Base-by-base conservation (phyloP, 92 coral and sea anemone genomes). In the Epizoanthus rinbou region DNA sequence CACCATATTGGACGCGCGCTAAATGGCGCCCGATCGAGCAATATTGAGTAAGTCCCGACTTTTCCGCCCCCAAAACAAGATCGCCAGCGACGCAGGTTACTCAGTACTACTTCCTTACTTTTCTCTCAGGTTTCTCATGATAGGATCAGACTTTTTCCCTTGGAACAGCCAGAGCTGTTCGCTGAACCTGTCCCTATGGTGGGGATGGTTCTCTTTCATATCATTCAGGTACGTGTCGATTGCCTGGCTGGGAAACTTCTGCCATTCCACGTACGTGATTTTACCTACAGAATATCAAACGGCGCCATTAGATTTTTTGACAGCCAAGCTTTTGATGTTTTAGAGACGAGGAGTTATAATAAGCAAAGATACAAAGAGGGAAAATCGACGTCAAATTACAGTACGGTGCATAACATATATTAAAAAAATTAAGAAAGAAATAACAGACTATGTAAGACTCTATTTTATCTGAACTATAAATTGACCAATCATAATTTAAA, bases 161-260 rank as follows among this genome's bases (percentile, higher is more conserved):
- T 94, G 99, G 37, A 91, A 88, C 69, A 96, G 89, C 99, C 99
- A 96, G 35, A 93, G 94, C 85, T 96, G 99, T 39, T 94, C 88
- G 65, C 99, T 96, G 76, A 75, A 96, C 13, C 99, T 89, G 75
- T 96, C 98, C 45, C 97, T 83, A 73, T 96, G 99, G 45, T 90
- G 95, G 3, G 99, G 99, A 53, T 96, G 99, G 19, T 89, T 80
- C 76, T 94, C 92, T 73, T 94, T 96, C 73, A 94, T 84, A 15
- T 96, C 92, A 13, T 94, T 87, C 80, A 96, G 64, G 87, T 96
- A 96, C 80, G 84, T 88, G 41, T 96, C 99, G 31, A 96, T 92
- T 11, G 94, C 99, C 13, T 94, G 93, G 31, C 92, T 94, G 78
- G 85, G 88, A 11, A 94, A 74, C 10, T 85, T 85, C 62, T 89